A percentile compares a stretch with the other conserved stretches of the same genome.
These are phyloP conservation scores for Mormoops blainvillei DNA, from an alignment of 2,113 vertebrate genomes.

Conservation along the genomic window DNA sequence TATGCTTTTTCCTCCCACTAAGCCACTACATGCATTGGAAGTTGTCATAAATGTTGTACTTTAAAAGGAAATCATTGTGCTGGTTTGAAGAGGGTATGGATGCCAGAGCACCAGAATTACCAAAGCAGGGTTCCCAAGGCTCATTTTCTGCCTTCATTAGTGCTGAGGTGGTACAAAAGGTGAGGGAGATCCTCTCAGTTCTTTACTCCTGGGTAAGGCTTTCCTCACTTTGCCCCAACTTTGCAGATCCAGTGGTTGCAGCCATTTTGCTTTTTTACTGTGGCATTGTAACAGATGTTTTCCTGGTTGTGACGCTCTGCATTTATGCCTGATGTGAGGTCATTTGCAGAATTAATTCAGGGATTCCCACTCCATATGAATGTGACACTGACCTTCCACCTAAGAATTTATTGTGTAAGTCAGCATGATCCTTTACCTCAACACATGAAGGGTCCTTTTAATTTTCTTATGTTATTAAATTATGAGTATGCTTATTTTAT, in stretches of 20 bases:
- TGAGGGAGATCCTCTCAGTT: neutral
- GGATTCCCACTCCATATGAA: conserved; percentile 76
- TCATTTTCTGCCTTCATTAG: neutral
- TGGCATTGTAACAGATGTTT: conserved; percentile 46
- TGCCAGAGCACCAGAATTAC: neutral
- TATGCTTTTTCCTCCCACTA: neutral
- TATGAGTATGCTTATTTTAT: conserved; percentile 60
- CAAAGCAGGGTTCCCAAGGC: neutral
- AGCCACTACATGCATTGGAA: neutral
- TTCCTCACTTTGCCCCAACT: neutral
- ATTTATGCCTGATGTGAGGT: conserved; percentile 73
- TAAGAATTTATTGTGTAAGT: conserved; percentile 70
- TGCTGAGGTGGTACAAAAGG: accelerated
- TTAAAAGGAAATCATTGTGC: neutral
- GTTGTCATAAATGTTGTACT: neutral
- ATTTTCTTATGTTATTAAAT: conserved; percentile 69
- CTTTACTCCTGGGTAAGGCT: conserved; percentile 22
- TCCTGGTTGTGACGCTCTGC: conserved; percentile 12
- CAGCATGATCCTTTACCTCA: conserved; percentile 47
- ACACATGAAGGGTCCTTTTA: conserved; percentile 53
- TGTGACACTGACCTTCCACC: conserved; percentile 53
- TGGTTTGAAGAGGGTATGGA: neutral
- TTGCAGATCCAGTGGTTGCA: conserved; percentile 55
- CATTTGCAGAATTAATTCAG: conserved; percentile 69
- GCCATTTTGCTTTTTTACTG: conserved; percentile 73